Evolutionary conservation across 2,113 vertebrate species (phyloP).

Genomic region (Psittacus erithacus): DNA sequence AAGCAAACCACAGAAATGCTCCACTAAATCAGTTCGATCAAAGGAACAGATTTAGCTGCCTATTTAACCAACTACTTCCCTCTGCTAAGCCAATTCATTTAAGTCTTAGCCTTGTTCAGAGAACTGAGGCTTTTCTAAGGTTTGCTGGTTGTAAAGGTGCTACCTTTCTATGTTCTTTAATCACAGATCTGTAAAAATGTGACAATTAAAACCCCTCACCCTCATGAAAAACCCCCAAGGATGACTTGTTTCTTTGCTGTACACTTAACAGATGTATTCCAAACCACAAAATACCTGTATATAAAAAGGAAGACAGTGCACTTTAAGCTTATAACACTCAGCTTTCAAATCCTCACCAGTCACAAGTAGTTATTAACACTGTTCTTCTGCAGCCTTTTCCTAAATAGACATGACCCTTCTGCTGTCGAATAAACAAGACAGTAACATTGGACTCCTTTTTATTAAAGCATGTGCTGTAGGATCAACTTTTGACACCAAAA

Average conservation of each 20-base stretch:
- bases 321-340: slow-evolving; percentile 27
- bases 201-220: slow-evolving; percentile 32
- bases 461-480: slow-evolving; percentile 9
- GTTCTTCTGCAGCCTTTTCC: not conserved
- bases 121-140: slow-evolving; percentile 28
- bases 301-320: slow-evolving; percentile 61
- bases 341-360: slow-evolving; percentile 4
- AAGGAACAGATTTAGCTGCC: not conserved
- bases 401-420: not conserved
- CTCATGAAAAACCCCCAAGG: slow-evolving; percentile 5
- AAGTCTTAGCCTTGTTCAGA: slow-evolving; percentile 13
- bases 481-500: slow-evolving; percentile 30
- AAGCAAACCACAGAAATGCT: not conserved
- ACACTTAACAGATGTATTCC: slow-evolving; percentile 32
- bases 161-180: not conserved
- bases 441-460: not conserved
- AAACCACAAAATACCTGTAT: slow-evolving; percentile 15
- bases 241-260: slow-evolving; percentile 12
- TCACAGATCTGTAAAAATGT: slow-evolving; percentile 7
- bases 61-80: not conserved
- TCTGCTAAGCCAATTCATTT: not conserved
- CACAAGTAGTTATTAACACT: slow-evolving; percentile 28
- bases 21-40: not conserved
- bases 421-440: slow-evolving; percentile 14
- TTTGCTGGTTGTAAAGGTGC: slow-evolving; percentile 41